A percentile compares a stretch with the other conserved stretches of the same genome.
Evolutionary conservation across 2,113 vertebrate genomes (phyloP).

Genomic region (Mus pahari): DNA sequence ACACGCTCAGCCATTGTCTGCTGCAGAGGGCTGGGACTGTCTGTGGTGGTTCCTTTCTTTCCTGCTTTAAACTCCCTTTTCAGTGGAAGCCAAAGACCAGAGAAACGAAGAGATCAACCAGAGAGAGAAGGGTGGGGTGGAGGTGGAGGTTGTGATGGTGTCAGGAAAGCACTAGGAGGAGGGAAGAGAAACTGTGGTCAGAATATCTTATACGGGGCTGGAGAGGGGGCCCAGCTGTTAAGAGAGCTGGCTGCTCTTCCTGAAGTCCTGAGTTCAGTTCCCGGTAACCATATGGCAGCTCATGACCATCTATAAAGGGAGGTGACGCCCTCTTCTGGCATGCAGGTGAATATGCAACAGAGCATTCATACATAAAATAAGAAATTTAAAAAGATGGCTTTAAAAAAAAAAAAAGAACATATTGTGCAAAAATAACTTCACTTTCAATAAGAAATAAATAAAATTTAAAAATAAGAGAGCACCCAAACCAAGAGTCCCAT

Average conservation of each 20-base stretch:
- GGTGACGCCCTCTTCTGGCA: too few species aligned
- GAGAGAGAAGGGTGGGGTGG: too few species aligned
- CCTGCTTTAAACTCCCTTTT: not conserved
- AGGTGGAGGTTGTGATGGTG: not conserved
- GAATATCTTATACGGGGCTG: not conserved
- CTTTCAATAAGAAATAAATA: not conserved
- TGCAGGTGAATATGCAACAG: too few species aligned
- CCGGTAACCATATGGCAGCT: too few species aligned
- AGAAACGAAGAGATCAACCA: not conserved
- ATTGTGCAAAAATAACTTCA: not conserved
- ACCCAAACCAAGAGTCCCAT: not conserved
- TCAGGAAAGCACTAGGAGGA: not conserved
- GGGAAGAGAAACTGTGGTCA: not conserved
- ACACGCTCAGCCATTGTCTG: constrained; percentile 25
- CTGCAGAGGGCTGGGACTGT: not conserved
- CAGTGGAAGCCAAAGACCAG: not conserved
- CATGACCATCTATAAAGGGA: too few species aligned
- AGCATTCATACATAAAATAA: too few species aligned
- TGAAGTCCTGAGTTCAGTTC: too few species aligned
- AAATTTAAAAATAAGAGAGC: not conserved
- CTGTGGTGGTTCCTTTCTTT: not conserved
- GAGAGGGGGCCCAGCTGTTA: too few species aligned
- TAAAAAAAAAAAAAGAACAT: too few species aligned
- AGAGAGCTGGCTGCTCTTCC: too few species aligned
- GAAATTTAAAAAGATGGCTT: too few species aligned